These are phyloP conservation scores for Ceratina australensis DNA, from an alignment of 1,140 invertebrate species.

Conservation along the genomic window DNA sequence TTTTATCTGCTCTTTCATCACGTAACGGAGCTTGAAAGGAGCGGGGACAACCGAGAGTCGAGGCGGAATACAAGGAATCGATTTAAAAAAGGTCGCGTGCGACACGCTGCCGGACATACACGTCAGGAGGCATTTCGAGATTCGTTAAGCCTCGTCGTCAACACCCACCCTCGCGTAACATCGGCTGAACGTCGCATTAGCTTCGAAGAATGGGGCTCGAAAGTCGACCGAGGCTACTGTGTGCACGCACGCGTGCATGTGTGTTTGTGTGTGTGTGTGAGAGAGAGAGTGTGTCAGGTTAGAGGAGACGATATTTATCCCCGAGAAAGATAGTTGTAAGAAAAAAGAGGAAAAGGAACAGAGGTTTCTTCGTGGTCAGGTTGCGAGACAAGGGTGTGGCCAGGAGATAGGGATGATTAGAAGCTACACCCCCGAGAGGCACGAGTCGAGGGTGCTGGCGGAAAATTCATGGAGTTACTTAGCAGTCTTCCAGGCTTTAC, in stretches of 20 bases:
- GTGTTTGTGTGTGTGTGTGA: conserved; percentile 25
- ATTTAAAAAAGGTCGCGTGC: conserved; percentile 54
- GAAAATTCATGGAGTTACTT: conserved; percentile 78
- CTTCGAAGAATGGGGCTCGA: conserved; percentile 16
- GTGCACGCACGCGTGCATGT: too few relatives aligned
- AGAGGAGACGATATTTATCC: background rate
- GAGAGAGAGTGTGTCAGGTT: background rate
- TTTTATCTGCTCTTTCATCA: too few relatives aligned
- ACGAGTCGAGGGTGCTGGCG: conserved; percentile 66
- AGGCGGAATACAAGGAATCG: background rate
- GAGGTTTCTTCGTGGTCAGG: conserved; percentile 37
- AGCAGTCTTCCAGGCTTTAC: conserved; percentile 63
- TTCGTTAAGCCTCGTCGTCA: conserved; percentile 60
- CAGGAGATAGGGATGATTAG: conserved; percentile 75
- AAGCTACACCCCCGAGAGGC: conserved; percentile 69
- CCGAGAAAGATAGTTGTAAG: background rate
- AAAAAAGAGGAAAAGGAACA: background rate
- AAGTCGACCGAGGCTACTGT: conserved; percentile 4
- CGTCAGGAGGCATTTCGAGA: conserved; percentile 53
- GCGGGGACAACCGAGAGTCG: background rate
- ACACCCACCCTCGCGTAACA: conserved; percentile 50
- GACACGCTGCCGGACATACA: conserved; percentile 60
- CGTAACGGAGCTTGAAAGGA: background rate
- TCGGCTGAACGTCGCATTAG: conserved; percentile 57
- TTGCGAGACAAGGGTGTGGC: conserved; percentile 67